Percentiles rank a stretch among this genome's conserved stretches.
Conservation (phyloP, 2,888 invertebrate species). For the Tanytarsus gracilentus region DNA sequence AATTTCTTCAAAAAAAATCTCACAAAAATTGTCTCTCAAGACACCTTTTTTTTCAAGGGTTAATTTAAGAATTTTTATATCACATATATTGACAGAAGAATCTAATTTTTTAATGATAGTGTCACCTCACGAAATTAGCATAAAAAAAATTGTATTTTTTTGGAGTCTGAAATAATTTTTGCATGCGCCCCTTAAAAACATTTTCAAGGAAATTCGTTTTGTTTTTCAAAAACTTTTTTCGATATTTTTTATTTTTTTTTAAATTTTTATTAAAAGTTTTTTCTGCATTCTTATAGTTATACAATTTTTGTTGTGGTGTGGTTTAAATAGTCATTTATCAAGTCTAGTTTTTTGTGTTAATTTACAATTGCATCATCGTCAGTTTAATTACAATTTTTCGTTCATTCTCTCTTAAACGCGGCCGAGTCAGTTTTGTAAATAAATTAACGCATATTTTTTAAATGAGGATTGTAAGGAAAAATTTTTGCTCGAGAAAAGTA, state of each 20-base stretch:
- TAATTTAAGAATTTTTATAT: too few relatives aligned
- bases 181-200: neutral
- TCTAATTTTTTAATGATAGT: conserved; percentile 27
- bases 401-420: too few relatives aligned
- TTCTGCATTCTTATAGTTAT: neutral
- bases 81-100: too few relatives aligned
- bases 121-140: conserved; percentile 18
- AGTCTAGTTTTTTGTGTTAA: neutral
- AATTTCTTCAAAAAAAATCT: too few relatives aligned
- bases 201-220: neutral
- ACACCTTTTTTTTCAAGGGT: neutral
- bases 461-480: too few relatives aligned
- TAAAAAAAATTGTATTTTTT: neutral
- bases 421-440: too few relatives aligned
- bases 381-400: too few relatives aligned
- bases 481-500: neutral
- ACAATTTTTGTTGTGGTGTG: too few relatives aligned
- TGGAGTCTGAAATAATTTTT: conserved; percentile 23
- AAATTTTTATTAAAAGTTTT: neutral
- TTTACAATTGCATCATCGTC: neutral
- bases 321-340: neutral
- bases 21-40: neutral
- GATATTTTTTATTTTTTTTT: too few relatives aligned
- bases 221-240: too few relatives aligned
- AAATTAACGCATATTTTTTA: too few relatives aligned